Conservation (phyloP, 2,888 invertebrate genomes). For the Hirtodrosophila alboralis region DNA sequence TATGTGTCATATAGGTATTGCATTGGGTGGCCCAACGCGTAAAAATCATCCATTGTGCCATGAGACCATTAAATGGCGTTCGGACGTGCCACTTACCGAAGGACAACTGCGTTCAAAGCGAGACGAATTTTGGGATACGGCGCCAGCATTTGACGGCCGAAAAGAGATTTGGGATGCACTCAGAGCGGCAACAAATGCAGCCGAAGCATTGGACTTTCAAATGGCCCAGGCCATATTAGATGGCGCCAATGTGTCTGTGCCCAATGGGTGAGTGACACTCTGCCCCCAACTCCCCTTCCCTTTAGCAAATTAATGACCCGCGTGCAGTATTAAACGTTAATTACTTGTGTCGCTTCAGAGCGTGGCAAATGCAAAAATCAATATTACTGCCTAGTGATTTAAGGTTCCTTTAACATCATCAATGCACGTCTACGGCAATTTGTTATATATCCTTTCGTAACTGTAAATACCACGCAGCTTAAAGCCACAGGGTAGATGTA, state of each 20-base stretch:
- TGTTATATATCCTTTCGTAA: constrained; percentile 17
- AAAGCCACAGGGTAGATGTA: too few relatives aligned
- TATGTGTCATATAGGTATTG: constrained; percentile 48
- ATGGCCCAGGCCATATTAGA: constrained; percentile 98
- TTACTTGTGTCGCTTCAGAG: constrained; percentile 37
- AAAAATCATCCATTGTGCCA: constrained; percentile 98
- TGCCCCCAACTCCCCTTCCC: not conserved
- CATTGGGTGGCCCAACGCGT: constrained; percentile 87
- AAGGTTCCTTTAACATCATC: constrained; percentile 33
- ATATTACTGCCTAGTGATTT: constrained; percentile 51
- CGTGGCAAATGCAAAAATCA: constrained; percentile 50
- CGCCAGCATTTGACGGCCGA: constrained; percentile 97
- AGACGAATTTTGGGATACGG: constrained; percentile 99
- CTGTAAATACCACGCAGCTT: not conserved
- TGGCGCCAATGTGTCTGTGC: constrained; percentile 97
- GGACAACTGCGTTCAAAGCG: constrained; percentile 96
- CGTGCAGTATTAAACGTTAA: constrained; percentile 32
- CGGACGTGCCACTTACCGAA: constrained; percentile 96
- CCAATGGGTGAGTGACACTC: constrained; percentile 88
- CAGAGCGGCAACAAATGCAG: constrained; percentile 95
- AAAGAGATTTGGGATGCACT: constrained; percentile 99
- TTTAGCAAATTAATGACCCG: constrained; percentile 21
- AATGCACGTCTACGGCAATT: constrained; percentile 40
- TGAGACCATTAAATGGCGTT: constrained; percentile 98
- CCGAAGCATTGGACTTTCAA: constrained; percentile 95